Percentiles rank a stretch among this genome's conserved stretches.
Evolutionary conservation across 1,140 invertebrate genomes (phyloP).

Genomic region (Drosophila pseudoananassae): DNA sequence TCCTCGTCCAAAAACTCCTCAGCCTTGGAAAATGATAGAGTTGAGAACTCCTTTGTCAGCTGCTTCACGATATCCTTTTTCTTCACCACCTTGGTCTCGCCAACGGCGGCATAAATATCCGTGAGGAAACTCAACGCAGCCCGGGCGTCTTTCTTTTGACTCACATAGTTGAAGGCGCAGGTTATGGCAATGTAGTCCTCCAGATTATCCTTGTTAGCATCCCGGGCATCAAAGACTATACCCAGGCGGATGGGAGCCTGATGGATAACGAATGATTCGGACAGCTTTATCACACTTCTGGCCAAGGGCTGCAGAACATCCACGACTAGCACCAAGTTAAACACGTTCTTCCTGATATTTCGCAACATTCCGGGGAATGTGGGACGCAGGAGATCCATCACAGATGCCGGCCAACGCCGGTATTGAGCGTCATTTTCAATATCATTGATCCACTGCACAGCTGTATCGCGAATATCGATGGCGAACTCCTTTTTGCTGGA

Average conservation of each 20-base stretch:
- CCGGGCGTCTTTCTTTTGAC: constrained; percentile 89
- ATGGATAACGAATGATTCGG: constrained; percentile 96
- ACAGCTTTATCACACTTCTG: constrained; percentile 91
- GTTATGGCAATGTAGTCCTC: constrained; percentile 94
- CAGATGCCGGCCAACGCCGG: constrained; percentile 92
- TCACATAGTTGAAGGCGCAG: constrained; percentile 96
- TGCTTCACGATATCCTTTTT: constrained; percentile 89
- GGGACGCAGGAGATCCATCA: constrained; percentile 95
- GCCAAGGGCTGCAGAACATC: constrained; percentile 92
- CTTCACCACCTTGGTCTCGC: constrained; percentile 85
- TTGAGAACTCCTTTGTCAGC: constrained; percentile 88
- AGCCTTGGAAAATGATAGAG: constrained; percentile 86
- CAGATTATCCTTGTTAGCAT: constrained; percentile 86
- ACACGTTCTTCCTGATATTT: constrained; percentile 97
- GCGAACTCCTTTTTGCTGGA: constrained; percentile 91
- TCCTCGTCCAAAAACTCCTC: constrained; percentile 94
- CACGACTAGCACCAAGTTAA: constrained; percentile 95
- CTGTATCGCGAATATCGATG: constrained; percentile 95
- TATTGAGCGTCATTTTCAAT: constrained; percentile 96
- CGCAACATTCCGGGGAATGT: constrained; percentile 98
- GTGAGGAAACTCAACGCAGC: constrained; percentile 93
- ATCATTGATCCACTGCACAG: constrained; percentile 97
- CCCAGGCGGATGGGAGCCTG: constrained; percentile 95
- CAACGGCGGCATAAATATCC: constrained; percentile 86
- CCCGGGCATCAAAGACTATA: constrained; percentile 92